A percentile compares a stretch with the other conserved stretches of the same genome.
Conservation (phyloP, 1,140 invertebrate genomes). For the Drosophila micromelanica region DNA sequence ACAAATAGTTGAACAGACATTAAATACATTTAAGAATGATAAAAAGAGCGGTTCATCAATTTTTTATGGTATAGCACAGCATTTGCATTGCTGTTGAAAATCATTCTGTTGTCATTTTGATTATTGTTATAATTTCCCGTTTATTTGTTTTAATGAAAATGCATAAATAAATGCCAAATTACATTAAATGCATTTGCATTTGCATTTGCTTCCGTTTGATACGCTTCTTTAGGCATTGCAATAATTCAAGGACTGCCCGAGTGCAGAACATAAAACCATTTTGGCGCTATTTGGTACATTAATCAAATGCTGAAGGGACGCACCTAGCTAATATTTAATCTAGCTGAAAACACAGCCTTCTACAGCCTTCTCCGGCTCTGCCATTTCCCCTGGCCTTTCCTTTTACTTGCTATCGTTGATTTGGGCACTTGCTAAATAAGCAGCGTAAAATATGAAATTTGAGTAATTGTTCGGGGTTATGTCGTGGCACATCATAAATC, state of each 20-base stretch:
- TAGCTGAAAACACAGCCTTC: slow-evolving; percentile 62
- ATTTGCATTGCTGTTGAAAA: slow-evolving; percentile 55
- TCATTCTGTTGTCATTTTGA: slow-evolving; percentile 59
- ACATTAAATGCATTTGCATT: slow-evolving; percentile 77
- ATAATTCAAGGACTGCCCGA: slow-evolving; percentile 7
- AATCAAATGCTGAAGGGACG: slow-evolving; percentile 61
- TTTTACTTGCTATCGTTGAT: slow-evolving; percentile 11
- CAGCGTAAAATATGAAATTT: slow-evolving; percentile 73
- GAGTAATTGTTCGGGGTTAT: slow-evolving; percentile 78
- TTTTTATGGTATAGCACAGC: slow-evolving; percentile 20
- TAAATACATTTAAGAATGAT: slow-evolving; percentile 57
- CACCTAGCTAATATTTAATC: slow-evolving; percentile 73
- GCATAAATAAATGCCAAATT: slow-evolving; percentile 79
- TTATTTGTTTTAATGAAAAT: slow-evolving; percentile 76
- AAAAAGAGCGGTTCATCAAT: slow-evolving; percentile 61
- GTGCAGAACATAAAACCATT: slow-evolving; percentile 27
- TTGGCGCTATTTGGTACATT: slow-evolving; percentile 51
- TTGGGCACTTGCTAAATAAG: slow-evolving; percentile 34
- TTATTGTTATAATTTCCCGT: slow-evolving; percentile 67
- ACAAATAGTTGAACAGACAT: not conserved
- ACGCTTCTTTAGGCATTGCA: slow-evolving; percentile 14
- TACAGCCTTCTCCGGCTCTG: slow-evolving; percentile 9
- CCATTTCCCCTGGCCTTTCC: not conserved
- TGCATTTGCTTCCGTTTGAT: not conserved
- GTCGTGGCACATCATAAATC: slow-evolving; percentile 72